Conservation (phyloP, 2,113 vertebrate species). For the Madoqua kirkii region DNA sequence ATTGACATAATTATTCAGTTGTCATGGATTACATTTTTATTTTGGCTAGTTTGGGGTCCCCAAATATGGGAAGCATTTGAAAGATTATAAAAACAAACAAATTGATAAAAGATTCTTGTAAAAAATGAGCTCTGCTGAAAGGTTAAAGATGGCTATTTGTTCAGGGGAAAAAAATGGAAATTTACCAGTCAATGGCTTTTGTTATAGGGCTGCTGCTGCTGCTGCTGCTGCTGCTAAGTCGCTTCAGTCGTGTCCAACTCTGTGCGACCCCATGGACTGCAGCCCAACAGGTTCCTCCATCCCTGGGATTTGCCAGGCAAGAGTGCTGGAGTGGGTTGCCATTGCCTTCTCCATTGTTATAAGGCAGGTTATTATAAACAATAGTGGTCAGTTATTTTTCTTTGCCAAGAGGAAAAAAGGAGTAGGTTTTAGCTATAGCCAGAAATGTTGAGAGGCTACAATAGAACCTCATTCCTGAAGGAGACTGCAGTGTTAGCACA, state of each 20-base stretch:
- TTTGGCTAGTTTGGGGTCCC: background rate
- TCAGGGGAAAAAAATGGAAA: background rate
- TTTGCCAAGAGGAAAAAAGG: background rate
- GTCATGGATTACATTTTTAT: background rate
- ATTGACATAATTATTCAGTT: background rate
- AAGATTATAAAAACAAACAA: background rate
- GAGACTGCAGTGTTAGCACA: background rate
- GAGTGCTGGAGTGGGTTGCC: too few species aligned
- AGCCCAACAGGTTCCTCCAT: too few species aligned
- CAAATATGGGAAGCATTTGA: background rate
- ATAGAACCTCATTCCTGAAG: background rate
- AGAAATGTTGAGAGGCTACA: background rate
- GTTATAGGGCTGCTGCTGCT: background rate
- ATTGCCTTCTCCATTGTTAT: background rate
- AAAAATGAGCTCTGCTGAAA: conserved; percentile 23
- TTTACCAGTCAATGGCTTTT: background rate
- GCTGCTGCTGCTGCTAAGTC: too few species aligned
- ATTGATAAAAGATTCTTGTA: background rate
- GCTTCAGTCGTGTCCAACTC: too few species aligned
- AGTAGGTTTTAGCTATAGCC: background rate
- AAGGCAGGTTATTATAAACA: background rate
- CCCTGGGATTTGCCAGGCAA: too few species aligned
- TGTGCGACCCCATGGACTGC: too few species aligned
- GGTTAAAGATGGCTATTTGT: background rate
- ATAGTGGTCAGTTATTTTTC: background rate